A percentile compares a stretch with the other conserved stretches of the same genome.
These are phyloP conservation scores for Aphelenchoides besseyi DNA, from an alignment of 1,140 invertebrate genomes.

Conservation along the genomic window DNA sequence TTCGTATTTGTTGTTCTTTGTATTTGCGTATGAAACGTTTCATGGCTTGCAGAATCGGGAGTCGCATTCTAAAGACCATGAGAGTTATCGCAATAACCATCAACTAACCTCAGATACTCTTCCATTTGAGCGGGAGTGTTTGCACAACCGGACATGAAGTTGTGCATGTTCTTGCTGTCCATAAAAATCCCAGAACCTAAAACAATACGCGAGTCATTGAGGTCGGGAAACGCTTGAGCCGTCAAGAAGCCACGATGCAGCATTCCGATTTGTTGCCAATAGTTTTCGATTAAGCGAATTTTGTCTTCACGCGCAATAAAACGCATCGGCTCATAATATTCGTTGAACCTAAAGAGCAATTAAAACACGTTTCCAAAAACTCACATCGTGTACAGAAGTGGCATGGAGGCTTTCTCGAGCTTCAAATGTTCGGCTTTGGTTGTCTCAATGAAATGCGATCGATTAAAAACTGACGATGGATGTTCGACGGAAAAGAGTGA, in stretches of 20 bases:
- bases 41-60: conserved; percentile 13
- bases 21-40: conserved; percentile 11
- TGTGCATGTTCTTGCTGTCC: conserved; percentile 9
- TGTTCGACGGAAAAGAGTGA: conserved; percentile 13
- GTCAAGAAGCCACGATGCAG: conserved; percentile 9
- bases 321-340: conserved; percentile 11
- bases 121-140: background rate
- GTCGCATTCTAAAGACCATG: background rate
- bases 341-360: too few species aligned
- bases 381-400: conserved; percentile 15
- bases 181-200: background rate
- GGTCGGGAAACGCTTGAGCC: conserved; percentile 9
- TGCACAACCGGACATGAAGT: background rate
- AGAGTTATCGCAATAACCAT: background rate
- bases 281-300: conserved; percentile 14
- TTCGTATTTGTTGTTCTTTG: conserved; percentile 13
- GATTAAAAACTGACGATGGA: background rate
- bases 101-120: background rate
- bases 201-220: conserved; percentile 8
- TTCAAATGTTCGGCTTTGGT: conserved; percentile 10
- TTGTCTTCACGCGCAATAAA: conserved; percentile 6
- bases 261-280: conserved; percentile 17
- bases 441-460: conserved; percentile 2
- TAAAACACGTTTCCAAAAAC: too few species aligned
- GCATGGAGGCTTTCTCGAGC: conserved; percentile 8